phyloP scores from a whole-genome alignment of 1,140 invertebrate genomes.

The Battus philenor region DNA sequence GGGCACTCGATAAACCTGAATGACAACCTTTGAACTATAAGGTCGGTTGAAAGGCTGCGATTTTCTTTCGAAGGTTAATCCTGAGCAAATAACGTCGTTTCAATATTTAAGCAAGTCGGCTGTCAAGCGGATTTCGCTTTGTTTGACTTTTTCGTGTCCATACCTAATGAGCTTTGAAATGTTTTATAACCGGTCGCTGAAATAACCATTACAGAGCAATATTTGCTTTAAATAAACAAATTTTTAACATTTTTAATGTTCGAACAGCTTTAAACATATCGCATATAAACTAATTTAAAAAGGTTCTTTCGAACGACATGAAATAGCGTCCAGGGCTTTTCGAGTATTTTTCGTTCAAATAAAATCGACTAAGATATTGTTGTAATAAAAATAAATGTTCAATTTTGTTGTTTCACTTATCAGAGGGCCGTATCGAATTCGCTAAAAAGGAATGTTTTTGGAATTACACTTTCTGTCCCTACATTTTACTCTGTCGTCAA shows the following conservation, averaged over 20 bases:
- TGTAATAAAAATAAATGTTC: no score
- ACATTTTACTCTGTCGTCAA: no score
- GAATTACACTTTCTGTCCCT: no score
- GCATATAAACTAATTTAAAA: no score
- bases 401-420: no score
- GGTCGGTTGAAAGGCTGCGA: slow-evolving; percentile 24
- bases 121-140: slow-evolving; percentile 40
- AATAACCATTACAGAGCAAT: slow-evolving; percentile 7
- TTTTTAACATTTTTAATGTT: background rate
- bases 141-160: slow-evolving; percentile 30
- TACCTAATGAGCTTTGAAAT: slow-evolving; percentile 28
- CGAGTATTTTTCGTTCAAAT: no score
- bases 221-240: background rate
- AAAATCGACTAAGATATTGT: no score
- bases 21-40: slow-evolving; percentile 59
- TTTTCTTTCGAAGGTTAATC: slow-evolving; percentile 26
- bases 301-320: no score
- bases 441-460: no score
- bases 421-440: no score
- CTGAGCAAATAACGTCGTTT: slow-evolving; percentile 24
- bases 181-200: slow-evolving; percentile 28
- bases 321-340: no score
- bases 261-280: no score
- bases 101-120: slow-evolving; percentile 39
- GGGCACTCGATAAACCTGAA: slow-evolving; percentile 42